Percentiles rank a stretch among this genome's conserved stretches.
phyloP scores from a whole-genome alignment of 2,797 vertebrate species.

The Perodicticus potto region DNA sequence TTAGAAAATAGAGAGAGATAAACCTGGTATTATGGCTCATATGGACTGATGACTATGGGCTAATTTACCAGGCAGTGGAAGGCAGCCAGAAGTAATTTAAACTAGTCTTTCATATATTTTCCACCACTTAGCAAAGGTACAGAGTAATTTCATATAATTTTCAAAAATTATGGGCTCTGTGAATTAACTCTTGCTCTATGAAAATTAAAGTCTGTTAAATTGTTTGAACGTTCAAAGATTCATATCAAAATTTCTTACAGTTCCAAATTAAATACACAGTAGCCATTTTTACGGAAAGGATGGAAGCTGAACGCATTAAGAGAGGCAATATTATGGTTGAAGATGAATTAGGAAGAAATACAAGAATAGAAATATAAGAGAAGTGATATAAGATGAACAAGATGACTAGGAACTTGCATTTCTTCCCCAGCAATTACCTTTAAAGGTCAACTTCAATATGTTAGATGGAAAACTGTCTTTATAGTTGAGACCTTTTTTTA shows the following conservation, averaged over 20 bases:
- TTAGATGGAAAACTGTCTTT: constrained; percentile 48
- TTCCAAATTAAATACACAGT: constrained; percentile 69
- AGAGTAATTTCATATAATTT: constrained; percentile 66
- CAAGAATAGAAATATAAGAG: background rate
- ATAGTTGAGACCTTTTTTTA: constrained; percentile 23
- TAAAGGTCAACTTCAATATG: constrained; percentile 17
- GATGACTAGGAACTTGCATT: background rate
- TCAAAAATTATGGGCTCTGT: constrained; percentile 66
- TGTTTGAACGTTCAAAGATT: constrained; percentile 69
- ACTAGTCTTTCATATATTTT: constrained; percentile 58
- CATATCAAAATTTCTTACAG: constrained; percentile 53
- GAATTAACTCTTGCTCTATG: constrained; percentile 65
- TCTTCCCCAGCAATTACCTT: constrained; percentile 3
- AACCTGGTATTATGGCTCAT: constrained; percentile 76
- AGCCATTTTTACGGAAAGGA: constrained; percentile 44
- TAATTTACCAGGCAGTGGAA: constrained; percentile 77
- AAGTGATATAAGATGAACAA: background rate
- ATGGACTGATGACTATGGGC: constrained; percentile 69
- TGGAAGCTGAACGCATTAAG: constrained; percentile 31
- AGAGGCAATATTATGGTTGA: constrained; percentile 16
- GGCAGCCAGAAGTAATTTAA: constrained; percentile 67
- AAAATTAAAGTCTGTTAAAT: constrained; percentile 70
- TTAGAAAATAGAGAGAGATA: constrained; percentile 70
- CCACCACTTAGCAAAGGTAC: constrained; percentile 66
- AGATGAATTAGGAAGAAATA: constrained; percentile 51